phyloP scores from a whole-genome alignment of 2,888 invertebrate species.

The Icerya purchasi region DNA sequence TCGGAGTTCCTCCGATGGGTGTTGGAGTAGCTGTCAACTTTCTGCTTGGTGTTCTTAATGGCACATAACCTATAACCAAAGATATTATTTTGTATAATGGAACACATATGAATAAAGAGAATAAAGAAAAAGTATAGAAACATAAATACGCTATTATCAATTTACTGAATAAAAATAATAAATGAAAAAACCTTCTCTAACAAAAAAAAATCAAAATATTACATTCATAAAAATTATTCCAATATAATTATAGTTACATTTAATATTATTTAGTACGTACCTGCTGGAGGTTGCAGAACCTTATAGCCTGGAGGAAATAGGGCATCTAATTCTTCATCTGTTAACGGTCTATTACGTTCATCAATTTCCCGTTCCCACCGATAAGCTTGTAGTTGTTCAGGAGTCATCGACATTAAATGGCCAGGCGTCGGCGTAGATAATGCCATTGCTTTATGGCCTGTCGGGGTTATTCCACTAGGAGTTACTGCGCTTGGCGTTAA shows the following conservation, averaged over 20 bases:
- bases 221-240: too few species aligned
- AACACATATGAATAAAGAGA: too few species aligned
- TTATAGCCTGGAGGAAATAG: constrained; percentile 98
- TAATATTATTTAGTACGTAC: constrained; percentile 23
- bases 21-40: constrained; percentile 97
- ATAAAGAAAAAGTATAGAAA: too few species aligned
- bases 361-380: constrained; percentile 98
- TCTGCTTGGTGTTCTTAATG: constrained; percentile 89
- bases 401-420: constrained; percentile 93
- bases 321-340: constrained; percentile 90
- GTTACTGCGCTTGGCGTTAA: constrained; percentile 25
- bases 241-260: too few species aligned
- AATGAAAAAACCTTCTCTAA: too few species aligned
- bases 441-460: constrained; percentile 89
- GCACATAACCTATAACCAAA: constrained; percentile 58
- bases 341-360: constrained; percentile 84
- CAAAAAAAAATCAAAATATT: too few species aligned
- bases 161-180: too few species aligned
- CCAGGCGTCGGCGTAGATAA: constrained; percentile 96
- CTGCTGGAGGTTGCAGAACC: constrained; percentile 83
- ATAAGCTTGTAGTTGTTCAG: constrained; percentile 93
- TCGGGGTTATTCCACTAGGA: constrained; percentile 43
- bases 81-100: too few species aligned
- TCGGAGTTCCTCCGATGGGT: constrained; percentile 76
- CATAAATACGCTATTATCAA: too few species aligned